A percentile compares a stretch with the other conserved stretches of the same genome.
phyloP scores from a whole-genome alignment of 2,888 invertebrate species.

The Elegia similella region DNA sequence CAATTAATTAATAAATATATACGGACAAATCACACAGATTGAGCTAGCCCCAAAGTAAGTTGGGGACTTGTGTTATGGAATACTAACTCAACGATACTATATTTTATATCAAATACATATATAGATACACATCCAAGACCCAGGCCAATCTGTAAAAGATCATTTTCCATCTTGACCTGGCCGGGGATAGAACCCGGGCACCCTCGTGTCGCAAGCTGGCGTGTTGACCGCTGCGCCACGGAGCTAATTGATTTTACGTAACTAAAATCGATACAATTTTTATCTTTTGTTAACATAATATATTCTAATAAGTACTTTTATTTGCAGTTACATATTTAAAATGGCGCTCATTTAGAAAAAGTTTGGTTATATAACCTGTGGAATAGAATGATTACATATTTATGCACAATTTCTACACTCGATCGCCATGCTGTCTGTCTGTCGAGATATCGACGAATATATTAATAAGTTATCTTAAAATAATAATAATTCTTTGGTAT shows the following conservation, averaged over 20 bases:
- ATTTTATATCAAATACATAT: no score
- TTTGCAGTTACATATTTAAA: not conserved
- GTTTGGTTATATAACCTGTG: not conserved
- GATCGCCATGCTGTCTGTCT: slow-evolving; percentile 7
- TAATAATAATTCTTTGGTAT: not conserved
- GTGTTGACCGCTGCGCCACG: no score
- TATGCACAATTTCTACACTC: not conserved
- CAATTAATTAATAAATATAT: no score
- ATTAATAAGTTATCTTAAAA: not conserved
- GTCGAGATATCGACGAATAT: not conserved
- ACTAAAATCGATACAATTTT: not conserved
- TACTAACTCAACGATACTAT: no score
- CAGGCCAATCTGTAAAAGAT: no score
- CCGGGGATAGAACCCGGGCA: no score
- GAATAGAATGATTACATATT: not conserved
- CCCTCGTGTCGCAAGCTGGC: no score
- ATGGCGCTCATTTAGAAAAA: not conserved
- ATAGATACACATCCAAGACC: no score
- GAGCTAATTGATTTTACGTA: not conserved
- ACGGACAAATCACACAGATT: no score
- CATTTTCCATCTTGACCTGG: no score
- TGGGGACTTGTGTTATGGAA: no score
- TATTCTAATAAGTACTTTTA: not conserved
- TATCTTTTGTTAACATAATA: not conserved
- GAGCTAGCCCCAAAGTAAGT: no score